Conservation (phyloP, 2,888 invertebrate genomes). For the Pterostichus niger region DNA sequence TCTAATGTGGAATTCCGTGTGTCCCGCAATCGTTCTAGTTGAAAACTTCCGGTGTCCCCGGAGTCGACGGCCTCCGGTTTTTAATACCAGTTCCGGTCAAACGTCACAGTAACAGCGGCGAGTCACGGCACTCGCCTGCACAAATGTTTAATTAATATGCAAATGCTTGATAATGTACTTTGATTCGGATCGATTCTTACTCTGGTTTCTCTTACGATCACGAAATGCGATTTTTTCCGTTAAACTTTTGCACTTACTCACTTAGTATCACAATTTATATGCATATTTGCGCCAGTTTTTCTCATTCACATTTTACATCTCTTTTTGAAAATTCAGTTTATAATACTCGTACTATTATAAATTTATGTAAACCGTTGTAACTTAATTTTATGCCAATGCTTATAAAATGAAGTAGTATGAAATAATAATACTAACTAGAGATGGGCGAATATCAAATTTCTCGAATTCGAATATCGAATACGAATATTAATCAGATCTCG, state of each 20-base stretch:
- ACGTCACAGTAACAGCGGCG: conserved; percentile 69
- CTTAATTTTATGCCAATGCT: too few species aligned
- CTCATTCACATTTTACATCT: too few species aligned
- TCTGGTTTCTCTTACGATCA: neutral
- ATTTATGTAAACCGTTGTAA: too few species aligned
- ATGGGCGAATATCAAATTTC: too few species aligned
- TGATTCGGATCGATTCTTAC: conserved; percentile 53
- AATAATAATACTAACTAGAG: too few species aligned
- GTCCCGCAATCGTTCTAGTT: conserved; percentile 19
- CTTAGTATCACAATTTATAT: too few species aligned
- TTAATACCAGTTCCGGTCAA: conserved; percentile 70
- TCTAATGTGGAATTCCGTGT: conserved; percentile 52
- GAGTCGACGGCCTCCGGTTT: conserved; percentile 69
- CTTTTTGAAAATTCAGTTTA: too few species aligned
- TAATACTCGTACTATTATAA: too few species aligned
- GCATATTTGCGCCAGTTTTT: too few species aligned
- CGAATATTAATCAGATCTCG: too few species aligned
- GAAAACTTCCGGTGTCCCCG: conserved; percentile 70
- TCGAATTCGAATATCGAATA: too few species aligned
- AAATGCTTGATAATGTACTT: conserved; percentile 57
- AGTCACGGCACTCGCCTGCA: conserved; percentile 70
- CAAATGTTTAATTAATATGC: conserved; percentile 55
- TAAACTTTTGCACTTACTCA: conserved; percentile 26
- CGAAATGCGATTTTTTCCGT: conserved; percentile 41
- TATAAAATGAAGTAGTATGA: too few species aligned